phyloP scores from a whole-genome alignment of 1,140 invertebrate species.

The Reticulitermes speratus region DNA sequence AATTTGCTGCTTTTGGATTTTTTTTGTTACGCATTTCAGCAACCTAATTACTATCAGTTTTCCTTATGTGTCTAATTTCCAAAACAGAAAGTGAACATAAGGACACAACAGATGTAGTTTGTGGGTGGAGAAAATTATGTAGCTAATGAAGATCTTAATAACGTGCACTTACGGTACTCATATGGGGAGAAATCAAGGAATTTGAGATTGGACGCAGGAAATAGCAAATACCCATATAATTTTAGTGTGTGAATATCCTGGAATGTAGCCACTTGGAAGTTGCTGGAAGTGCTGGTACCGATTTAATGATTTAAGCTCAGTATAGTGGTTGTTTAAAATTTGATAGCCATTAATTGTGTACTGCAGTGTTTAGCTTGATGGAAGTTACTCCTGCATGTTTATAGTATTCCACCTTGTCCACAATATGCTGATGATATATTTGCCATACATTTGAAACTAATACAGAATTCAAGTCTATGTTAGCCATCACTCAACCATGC shows the following conservation, averaged over 20 bases:
- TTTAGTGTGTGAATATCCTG: too few species aligned
- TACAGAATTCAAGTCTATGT: neutral
- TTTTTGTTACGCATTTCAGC: neutral
- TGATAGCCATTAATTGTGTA: neutral
- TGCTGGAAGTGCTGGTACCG: neutral
- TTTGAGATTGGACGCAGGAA: too few species aligned
- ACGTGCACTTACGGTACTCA: too few species aligned
- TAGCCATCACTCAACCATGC: neutral
- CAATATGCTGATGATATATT: neutral
- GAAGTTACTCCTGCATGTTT: conserved; percentile 26
- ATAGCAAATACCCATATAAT: too few species aligned
- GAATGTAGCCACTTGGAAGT: neutral
- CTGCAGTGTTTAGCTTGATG: conserved; percentile 16
- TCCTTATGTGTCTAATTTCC: too few species aligned
- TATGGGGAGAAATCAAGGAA: too few species aligned
- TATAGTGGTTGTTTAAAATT: neutral
- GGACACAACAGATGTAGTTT: too few species aligned
- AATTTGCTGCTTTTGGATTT: neutral
- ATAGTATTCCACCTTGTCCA: neutral
- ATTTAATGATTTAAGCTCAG: neutral
- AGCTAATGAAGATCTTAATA: too few species aligned
- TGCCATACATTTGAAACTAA: neutral
- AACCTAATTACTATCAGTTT: neutral
- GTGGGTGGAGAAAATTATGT: too few species aligned
- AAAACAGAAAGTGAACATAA: too few species aligned